These are phyloP conservation scores for Eristalinus aeneus DNA, from an alignment of 2,888 invertebrate species.

Conservation along the genomic window DNA sequence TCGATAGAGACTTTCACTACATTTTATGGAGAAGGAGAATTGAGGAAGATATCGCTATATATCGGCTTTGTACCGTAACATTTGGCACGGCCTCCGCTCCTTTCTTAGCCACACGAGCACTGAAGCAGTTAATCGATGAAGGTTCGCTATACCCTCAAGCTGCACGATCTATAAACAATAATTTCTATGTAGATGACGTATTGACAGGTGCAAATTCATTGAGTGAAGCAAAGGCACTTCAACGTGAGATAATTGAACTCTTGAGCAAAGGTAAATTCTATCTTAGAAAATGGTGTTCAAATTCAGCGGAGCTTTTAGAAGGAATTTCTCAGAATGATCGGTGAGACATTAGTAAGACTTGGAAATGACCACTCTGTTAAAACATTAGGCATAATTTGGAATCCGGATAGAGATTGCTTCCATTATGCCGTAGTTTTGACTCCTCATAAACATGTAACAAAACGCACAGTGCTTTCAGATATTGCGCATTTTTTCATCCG, in stretches of 20 bases:
- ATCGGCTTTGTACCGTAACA: background rate
- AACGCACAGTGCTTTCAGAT: conserved; percentile 26
- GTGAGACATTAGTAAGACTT: background rate
- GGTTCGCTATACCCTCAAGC: no score
- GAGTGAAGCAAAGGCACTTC: conserved; percentile 6
- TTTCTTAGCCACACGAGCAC: background rate
- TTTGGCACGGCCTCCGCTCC: background rate
- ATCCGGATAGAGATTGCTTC: conserved; percentile 5
- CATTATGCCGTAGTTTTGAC: no score
- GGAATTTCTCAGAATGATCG: conserved; percentile 5
- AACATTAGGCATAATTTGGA: conserved; percentile 24
- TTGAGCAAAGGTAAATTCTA: conserved; percentile 16
- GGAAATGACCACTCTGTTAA: background rate
- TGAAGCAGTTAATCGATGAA: background rate
- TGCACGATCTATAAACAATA: background rate
- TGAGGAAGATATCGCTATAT: background rate
- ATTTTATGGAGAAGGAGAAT: background rate
- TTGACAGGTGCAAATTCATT: conserved; percentile 13
- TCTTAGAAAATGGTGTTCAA: conserved; percentile 25
- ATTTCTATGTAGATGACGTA: conserved; percentile 16
- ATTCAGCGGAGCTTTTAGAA: conserved; percentile 9
- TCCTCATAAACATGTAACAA: background rate
- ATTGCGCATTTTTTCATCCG: conserved; percentile 42
- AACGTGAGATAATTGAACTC: conserved; percentile 11
- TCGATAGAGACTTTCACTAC: background rate